These are phyloP conservation scores for Cheilosia pagana DNA, from an alignment of 2,888 invertebrate species.

Conservation along the genomic window DNA sequence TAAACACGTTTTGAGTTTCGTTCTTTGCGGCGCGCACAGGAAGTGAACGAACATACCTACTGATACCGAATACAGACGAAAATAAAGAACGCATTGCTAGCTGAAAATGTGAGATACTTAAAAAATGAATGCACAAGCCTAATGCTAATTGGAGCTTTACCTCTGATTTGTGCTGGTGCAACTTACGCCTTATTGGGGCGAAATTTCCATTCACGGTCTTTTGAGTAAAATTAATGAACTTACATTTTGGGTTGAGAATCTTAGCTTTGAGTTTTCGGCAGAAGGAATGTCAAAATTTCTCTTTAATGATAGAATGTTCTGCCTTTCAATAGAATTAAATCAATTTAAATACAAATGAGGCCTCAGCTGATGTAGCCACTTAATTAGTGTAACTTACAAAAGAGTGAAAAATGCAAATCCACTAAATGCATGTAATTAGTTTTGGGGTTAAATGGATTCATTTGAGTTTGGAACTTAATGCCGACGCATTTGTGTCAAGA, in stretches of 20 bases:
- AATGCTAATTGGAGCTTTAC: constrained; percentile 51
- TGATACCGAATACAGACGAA: too few species aligned
- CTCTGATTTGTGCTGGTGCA: not conserved
- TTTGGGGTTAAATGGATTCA: too few species aligned
- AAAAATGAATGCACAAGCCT: constrained; percentile 41
- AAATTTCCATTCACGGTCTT: constrained; percentile 1
- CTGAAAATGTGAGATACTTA: constrained; percentile 10
- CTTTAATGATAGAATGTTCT: not conserved
- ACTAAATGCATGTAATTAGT: too few species aligned
- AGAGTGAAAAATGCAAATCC: not conserved
- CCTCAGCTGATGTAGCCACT: not conserved
- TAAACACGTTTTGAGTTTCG: constrained; percentile 31
- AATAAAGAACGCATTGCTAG: not conserved
- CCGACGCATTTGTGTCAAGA: too few species aligned
- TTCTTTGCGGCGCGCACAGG: not conserved
- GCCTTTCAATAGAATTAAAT: not conserved
- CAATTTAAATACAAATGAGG: constrained; percentile 3
- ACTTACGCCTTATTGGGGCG: not conserved
- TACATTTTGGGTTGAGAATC: not conserved
- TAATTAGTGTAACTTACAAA: not conserved
- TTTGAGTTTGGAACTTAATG: too few species aligned
- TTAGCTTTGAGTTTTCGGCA: not conserved
- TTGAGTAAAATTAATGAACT: constrained; percentile 8
- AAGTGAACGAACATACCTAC: not conserved
- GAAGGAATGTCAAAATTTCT: too few species aligned